Base-by-base conservation (phyloP, 2,113 vertebrate genomes). In the Pipa parva region DNA sequence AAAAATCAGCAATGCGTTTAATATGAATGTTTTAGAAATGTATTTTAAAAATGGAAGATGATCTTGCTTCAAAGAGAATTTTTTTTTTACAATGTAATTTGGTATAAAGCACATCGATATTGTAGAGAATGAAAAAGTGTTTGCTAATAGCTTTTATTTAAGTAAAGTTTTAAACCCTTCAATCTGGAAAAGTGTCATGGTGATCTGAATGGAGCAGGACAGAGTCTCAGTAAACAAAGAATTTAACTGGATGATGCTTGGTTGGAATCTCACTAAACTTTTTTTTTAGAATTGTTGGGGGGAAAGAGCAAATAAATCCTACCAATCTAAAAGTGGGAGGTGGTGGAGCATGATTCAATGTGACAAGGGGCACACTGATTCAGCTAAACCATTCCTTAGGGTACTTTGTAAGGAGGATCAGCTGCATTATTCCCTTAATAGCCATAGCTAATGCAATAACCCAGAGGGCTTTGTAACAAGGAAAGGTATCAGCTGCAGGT, bases 361-460 rank as follows among this genome's bases (percentile, higher is more conserved):
- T 85, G 84, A 86, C 84, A 84, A 73, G 78, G 78, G 77, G 78
- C 75, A 73, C 82, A 77, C 78, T 79, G 84, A 83, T 83, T 80
- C 76, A 76, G 80, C 81, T 81, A 76, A 83, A 82, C 80, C 77
- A 77, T 83, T 84, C 81, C 75, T 78, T 76, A 76, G 72, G 71
- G 73, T 75, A 80, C 81, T 83, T 80, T 77, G 77, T 84, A 78
- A 83, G 76, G 79, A 81, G 78, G 83, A 81, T 84, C 80, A 81
- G 77, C 69, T 77, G 86, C 87, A 91, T 90, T 90, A 91, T 93
- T 86, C 86, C 72, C 61, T 86, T 94, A 95, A 94, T 89, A 93
- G 89, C 89, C 92, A 88, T 93, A 91, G 89, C 91, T 92, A 93
- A 94, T 92, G 85, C 88, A 87, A 86, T 73, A 84, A 76, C 84